Evolutionary conservation across 1,140 invertebrate genomes (phyloP), one percentile per base, ranked within the genome.

Genomic region (Philopotamus ludificatus): DNA sequence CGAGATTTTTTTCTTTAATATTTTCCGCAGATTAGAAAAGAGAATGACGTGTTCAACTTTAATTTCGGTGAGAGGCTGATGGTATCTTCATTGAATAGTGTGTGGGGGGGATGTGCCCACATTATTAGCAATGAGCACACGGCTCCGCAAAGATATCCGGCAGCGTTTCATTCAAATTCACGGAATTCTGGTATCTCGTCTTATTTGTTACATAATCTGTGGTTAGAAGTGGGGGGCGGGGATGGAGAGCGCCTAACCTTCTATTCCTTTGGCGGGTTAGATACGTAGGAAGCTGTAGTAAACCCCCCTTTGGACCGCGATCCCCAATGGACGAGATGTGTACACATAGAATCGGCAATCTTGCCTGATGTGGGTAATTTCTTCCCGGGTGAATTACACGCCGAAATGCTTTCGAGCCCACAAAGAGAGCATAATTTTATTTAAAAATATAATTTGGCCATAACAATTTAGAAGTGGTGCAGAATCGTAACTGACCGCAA

Each of bases 171-270:
- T 34, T 34, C 28, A 34, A 34, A 34, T 34, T 34, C 28, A 34
- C 4, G 4, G 28, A 12, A 12, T 34, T 12, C 12, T 23, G 23
- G 18, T 53, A 53, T 53, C 53, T 57, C 53, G 28, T 8, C 34
- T 57, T 57, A 25, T 42, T 57, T 57, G 53, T 39, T 39, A 57
- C 18, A 18, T 57, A 57, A 57, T 57, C 53, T 57, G 22, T 16
- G 44, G 16, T 16, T 45, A 4, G 28, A 12, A 4, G 28, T 4
- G 28, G 28, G 4, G 28, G 28, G 4, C 28, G 28, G 28, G 28
- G 28, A 34, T 34, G 28, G 28, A 34, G 28, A 34, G 28, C 4
- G n/a, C n/a, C n/a, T n/a, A n/a, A n/a, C n/a, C n/a, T n/a, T n/a
- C n/a, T n/a, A n/a, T n/a, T n/a, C n/a, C n/a, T n/a, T 34, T 4